Conservation (phyloP, 2,888 invertebrate genomes). For the Caenorhabditis auriculariae region DNA sequence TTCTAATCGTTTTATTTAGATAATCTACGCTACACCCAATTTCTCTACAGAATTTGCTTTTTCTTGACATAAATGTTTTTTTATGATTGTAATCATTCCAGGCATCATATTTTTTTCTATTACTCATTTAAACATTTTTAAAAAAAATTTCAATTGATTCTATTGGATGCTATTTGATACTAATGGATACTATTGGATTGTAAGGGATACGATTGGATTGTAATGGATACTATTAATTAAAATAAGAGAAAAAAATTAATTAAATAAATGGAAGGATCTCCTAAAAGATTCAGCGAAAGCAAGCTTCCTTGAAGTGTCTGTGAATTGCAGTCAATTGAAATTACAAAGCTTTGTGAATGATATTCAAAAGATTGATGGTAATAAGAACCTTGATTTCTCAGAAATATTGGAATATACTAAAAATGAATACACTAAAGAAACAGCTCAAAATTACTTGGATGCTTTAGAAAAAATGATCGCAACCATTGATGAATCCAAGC, state of each 20-base stretch:
- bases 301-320: too few species aligned
- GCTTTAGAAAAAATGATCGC: slow-evolving; percentile 10
- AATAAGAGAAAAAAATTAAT: background rate
- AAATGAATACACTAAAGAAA: slow-evolving; percentile 10
- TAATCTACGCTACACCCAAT: background rate
- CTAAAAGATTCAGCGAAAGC: too few species aligned
- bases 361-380: slow-evolving; percentile 10
- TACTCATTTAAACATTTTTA: slow-evolving; percentile 2
- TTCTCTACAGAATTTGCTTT: too few species aligned
- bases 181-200: too few species aligned
- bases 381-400: slow-evolving; percentile 11
- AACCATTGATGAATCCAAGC: slow-evolving; percentile 7
- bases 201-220: too few species aligned
- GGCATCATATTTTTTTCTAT: slow-evolving; percentile 1
- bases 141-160: background rate
- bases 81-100: slow-evolving; percentile 1
- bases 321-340: slow-evolving; percentile 9
- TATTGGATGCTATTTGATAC: background rate
- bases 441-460: slow-evolving; percentile 8
- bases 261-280: too few species aligned
- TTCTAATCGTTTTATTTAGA: slow-evolving; percentile 1
- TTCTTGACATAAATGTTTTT: background rate
- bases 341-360: too few species aligned
- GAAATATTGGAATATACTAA: slow-evolving; percentile 7
- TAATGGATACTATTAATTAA: slow-evolving; percentile 2